Evolutionary conservation across 2,113 vertebrate species (phyloP).

Genomic region (Columba janthina): DNA sequence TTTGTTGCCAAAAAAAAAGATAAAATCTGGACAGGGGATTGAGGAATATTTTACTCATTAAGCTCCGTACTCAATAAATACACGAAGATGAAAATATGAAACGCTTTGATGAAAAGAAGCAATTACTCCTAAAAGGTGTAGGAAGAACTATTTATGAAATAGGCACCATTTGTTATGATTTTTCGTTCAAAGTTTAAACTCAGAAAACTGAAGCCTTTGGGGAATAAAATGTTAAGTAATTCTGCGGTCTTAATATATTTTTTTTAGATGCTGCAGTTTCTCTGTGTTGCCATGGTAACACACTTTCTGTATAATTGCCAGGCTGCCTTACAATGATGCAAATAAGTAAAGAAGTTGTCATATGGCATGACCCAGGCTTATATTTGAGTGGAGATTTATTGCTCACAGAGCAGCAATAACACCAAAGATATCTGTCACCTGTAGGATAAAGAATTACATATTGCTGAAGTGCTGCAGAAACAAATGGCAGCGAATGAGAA

Average conservation of each 20-base stretch:
- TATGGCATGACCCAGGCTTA: slow-evolving; percentile 26
- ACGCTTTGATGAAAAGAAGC: slow-evolving; percentile 23
- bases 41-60: slow-evolving; percentile 2
- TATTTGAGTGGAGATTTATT: slow-evolving; percentile 25
- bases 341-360: slow-evolving; percentile 57
- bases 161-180: slow-evolving; percentile 32
- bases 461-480: not conserved
- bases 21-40: not conserved
- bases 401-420: not conserved
- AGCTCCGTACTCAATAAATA: not conserved
- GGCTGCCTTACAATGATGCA: slow-evolving; percentile 33
- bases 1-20: not conserved
- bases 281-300: slow-evolving; percentile 41
- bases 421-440: slow-evolving; percentile 11
- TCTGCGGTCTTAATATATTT: slow-evolving; percentile 13
- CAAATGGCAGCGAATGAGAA: not conserved
- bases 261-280: slow-evolving; percentile 56
- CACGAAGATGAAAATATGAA: not conserved
- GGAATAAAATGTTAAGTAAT: slow-evolving; percentile 57
- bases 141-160: slow-evolving; percentile 58
- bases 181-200: slow-evolving; percentile 27
- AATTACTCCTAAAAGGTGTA: slow-evolving; percentile 35
- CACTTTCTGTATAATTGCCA: slow-evolving; percentile 57
- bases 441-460: not conserved
- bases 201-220: not conserved